A percentile compares a stretch with the other conserved stretches of the same genome.
Conservation (phyloP, 2,797 vertebrate genomes). For the Adelosebastes latens region DNA sequence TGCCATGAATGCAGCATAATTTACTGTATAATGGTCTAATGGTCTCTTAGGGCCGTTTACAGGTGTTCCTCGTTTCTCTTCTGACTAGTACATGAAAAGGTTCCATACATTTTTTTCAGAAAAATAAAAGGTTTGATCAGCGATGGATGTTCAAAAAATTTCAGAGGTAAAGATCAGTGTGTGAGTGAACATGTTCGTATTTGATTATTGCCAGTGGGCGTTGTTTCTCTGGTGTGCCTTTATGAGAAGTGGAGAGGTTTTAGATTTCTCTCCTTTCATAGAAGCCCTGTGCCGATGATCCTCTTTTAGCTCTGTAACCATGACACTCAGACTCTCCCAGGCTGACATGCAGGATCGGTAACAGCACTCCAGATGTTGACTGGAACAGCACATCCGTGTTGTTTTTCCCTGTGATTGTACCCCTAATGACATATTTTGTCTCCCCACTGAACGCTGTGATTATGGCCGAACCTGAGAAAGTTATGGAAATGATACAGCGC, state of each 20-base stretch:
- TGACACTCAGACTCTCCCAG: constrained; percentile 63
- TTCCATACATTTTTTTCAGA: not conserved
- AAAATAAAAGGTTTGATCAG: constrained; percentile 26
- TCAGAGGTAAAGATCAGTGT: not conserved
- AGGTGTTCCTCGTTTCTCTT: not conserved
- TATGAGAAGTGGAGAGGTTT: constrained; percentile 58
- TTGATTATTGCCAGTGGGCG: constrained; percentile 42
- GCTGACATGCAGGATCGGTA: constrained; percentile 39
- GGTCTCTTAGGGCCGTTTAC: not conserved
- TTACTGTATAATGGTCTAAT: not conserved
- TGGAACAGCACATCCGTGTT: constrained; percentile 41
- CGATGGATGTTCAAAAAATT: not conserved
- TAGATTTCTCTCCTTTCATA: constrained; percentile 64
- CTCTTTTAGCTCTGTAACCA: constrained; percentile 78
- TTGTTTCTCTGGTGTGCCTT: constrained; percentile 52
- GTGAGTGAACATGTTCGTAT: constrained; percentile 16
- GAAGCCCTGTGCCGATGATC: constrained; percentile 56
- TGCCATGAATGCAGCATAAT: not conserved
- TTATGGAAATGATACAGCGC: not conserved
- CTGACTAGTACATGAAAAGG: constrained; percentile 10
- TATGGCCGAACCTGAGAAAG: not conserved
- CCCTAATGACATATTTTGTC: not conserved
- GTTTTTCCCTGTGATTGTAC: constrained; percentile 5
- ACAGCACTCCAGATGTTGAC: constrained; percentile 44
- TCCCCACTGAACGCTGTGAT: not conserved